phyloP scores from a whole-genome alignment of 2,113 vertebrate genomes.

The Lucifuga dentata region DNA sequence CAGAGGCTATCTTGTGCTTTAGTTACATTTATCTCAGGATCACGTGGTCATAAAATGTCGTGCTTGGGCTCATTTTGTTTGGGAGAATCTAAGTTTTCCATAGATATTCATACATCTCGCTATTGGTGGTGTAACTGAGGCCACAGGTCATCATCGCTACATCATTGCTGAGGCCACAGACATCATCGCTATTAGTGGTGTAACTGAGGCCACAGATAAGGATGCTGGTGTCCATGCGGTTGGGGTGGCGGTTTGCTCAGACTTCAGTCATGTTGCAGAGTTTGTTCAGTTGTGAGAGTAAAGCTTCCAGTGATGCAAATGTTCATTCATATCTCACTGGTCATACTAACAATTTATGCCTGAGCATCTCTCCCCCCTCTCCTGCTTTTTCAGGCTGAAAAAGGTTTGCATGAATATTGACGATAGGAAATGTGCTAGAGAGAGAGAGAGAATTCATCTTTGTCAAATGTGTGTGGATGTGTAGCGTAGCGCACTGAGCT shows the following conservation, averaged over 20 bases:
- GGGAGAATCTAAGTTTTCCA: too few relatives aligned
- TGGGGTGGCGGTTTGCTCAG: constrained; percentile 27
- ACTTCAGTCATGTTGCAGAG: constrained; percentile 9
- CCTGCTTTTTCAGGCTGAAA: constrained; percentile 35
- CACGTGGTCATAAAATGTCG: too few relatives aligned
- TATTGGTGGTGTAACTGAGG: too few relatives aligned
- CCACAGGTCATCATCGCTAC: too few relatives aligned
- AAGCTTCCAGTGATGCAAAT: constrained; percentile 22
- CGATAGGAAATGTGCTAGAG: constrained; percentile 15
- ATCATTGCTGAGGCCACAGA: neutral
- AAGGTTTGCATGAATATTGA: constrained; percentile 39
- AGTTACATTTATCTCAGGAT: too few relatives aligned
- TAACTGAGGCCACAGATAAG: constrained; percentile 13
- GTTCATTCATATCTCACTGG: constrained; percentile 51
- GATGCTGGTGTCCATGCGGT: neutral
- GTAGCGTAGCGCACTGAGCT: constrained; percentile 4
- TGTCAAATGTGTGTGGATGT: constrained; percentile 9
- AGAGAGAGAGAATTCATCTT: neutral
- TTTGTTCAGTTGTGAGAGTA: constrained; percentile 53
- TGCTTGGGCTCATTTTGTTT: too few relatives aligned
- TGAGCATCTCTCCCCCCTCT: neutral
- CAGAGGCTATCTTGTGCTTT: too few relatives aligned
- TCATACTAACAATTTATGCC: constrained; percentile 55
- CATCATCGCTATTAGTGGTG: neutral
- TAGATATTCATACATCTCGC: too few relatives aligned